Conservation (phyloP, 2,888 invertebrate species). For the Panzeria rudis region DNA sequence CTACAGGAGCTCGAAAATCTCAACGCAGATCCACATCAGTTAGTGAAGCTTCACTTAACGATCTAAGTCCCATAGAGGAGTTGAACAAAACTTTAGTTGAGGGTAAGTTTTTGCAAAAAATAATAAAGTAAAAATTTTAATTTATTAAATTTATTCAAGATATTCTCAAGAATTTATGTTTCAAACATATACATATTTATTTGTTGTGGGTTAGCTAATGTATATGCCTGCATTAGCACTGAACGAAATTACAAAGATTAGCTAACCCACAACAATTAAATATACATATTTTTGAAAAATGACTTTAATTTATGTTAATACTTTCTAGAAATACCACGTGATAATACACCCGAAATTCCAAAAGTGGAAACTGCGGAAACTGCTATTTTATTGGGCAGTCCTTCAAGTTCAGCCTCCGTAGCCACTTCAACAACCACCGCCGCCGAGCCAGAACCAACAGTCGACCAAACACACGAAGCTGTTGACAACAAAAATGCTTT, state of each 20-base stretch:
- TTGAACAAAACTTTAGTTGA: slow-evolving; percentile 76
- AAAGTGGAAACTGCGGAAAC: slow-evolving; percentile 75
- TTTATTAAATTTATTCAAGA: too few species aligned
- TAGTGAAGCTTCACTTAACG: slow-evolving; percentile 84
- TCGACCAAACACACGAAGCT: slow-evolving; percentile 51
- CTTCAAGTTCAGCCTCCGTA: slow-evolving; percentile 78
- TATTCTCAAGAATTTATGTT: too few species aligned
- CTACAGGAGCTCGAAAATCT: slow-evolving; percentile 81
- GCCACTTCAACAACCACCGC: slow-evolving; percentile 76
- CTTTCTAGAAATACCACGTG: slow-evolving; percentile 78
- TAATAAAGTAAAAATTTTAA: neutral
- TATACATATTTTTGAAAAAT: too few species aligned
- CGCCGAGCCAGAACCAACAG: slow-evolving; percentile 71
- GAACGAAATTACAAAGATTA: too few species aligned
- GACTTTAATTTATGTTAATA: too few species aligned
- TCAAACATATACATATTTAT: too few species aligned
- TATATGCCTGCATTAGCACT: too few species aligned
- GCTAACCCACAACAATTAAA: too few species aligned
- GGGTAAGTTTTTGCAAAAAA: slow-evolving; percentile 73
- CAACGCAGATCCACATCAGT: slow-evolving; percentile 84
- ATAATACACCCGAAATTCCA: slow-evolving; percentile 79
- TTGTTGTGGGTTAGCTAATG: too few species aligned
- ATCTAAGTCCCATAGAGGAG: slow-evolving; percentile 83
- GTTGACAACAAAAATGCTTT: slow-evolving; percentile 58
- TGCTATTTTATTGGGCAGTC: slow-evolving; percentile 75